These are phyloP conservation scores for Dexiosoma caninum DNA, from an alignment of 2,888 invertebrate genomes.

Conservation along the genomic window DNA sequence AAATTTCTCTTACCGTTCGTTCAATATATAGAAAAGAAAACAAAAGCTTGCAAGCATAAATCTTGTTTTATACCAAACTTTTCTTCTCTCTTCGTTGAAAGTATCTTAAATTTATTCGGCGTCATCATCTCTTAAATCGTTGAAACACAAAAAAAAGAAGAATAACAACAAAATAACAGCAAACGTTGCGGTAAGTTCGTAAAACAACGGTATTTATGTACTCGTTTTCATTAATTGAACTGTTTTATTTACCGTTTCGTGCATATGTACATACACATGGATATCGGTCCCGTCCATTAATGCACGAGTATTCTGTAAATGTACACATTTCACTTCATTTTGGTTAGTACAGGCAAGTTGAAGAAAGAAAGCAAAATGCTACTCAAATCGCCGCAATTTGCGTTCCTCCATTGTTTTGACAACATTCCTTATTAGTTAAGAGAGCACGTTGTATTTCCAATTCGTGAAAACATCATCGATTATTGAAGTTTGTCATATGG, in stretches of 20 bases:
- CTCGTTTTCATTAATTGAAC: conserved; percentile 34
- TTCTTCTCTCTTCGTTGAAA: conserved; percentile 5
- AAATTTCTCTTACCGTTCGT: no score
- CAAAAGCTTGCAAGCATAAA: conserved; percentile 2
- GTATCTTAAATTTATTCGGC: conserved; percentile 18
- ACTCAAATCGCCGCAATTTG: no score
- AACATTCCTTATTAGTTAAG: no score
- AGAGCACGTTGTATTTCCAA: no score
- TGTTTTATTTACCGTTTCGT: conserved; percentile 46
- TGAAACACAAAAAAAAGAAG: not conserved
- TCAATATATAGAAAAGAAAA: not conserved
- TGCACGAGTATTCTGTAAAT: no score
- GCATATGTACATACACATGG: no score
- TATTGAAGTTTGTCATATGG: no score
- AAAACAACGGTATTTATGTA: conserved; percentile 5
- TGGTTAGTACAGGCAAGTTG: no score
- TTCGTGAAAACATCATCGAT: no score
- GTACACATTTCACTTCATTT: no score
- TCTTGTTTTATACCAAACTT: conserved; percentile 13
- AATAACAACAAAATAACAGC: not conserved
- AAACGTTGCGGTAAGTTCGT: conserved; percentile 13
- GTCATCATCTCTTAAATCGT: conserved; percentile 20
- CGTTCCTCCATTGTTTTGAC: no score
- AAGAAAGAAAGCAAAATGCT: no score
- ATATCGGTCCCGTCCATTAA: conserved; percentile 51